Percentiles rank a stretch among this genome's conserved stretches.
Evolutionary conservation across 2,888 invertebrate species (phyloP).

Genomic region (Cerastis leucographa): DNA sequence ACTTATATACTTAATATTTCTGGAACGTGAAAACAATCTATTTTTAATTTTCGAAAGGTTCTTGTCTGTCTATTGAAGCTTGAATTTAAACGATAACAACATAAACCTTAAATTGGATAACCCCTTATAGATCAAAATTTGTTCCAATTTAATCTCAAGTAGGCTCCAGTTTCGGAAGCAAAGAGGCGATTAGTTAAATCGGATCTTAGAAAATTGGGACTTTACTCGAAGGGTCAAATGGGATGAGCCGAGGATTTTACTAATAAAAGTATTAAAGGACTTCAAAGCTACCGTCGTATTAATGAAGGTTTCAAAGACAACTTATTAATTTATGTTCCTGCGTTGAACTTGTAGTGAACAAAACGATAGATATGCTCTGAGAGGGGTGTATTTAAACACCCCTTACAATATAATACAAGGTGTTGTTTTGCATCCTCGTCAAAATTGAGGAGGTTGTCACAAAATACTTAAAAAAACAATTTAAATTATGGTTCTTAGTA

Average conservation of each 20-base stretch:
- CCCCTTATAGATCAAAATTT: constrained; percentile 18
- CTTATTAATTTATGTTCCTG: not conserved
- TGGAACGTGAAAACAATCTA: not conserved
- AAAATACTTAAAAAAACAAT: too few species aligned
- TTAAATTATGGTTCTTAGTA: too few species aligned
- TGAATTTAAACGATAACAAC: constrained; percentile 8
- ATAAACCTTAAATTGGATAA: not conserved
- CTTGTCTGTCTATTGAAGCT: not conserved
- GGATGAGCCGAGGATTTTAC: constrained; percentile 33
- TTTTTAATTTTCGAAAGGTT: not conserved
- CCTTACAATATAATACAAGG: not conserved
- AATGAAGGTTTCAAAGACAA: not conserved
- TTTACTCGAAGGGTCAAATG: constrained; percentile 40
- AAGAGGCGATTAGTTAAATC: constrained; percentile 50
- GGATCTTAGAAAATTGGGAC: constrained; percentile 46
- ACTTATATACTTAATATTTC: not conserved
- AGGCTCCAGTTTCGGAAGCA: constrained; percentile 19
- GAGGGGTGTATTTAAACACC: not conserved
- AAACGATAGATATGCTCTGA: not conserved
- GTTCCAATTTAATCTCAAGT: constrained; percentile 31
- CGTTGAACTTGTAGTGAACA: not conserved
- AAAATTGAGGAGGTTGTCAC: too few species aligned
- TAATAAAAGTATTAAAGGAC: constrained; percentile 25
- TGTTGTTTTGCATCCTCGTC: too few species aligned
- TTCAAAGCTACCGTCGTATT: not conserved